A percentile compares a stretch with the other conserved stretches of the same genome.
Conservation (phyloP, 2,888 invertebrate genomes). For the Silvanus unidentatus region DNA sequence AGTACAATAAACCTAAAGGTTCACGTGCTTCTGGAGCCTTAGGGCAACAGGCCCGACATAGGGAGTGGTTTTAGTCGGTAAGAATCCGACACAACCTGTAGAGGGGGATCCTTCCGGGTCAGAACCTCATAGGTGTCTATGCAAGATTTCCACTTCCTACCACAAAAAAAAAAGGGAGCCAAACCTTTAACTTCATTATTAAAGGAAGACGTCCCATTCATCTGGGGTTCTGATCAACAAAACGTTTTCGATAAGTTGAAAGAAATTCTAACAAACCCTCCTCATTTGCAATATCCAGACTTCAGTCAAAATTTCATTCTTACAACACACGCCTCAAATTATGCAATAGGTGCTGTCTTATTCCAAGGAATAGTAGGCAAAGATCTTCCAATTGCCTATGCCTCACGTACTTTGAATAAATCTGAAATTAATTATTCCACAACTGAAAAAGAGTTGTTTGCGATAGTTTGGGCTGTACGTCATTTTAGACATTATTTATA, state of each 20-base stretch:
- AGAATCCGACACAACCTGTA: no score
- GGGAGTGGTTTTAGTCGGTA: no score
- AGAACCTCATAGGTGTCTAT: no score
- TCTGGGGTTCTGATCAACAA: conserved; percentile 7
- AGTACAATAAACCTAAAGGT: no score
- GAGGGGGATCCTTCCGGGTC: no score
- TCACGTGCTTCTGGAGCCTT: no score
- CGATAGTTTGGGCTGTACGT: conserved; percentile 19
- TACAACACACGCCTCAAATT: conserved; percentile 30
- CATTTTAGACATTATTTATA: no score
- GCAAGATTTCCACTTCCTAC: no score
- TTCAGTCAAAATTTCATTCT: conserved; percentile 22
- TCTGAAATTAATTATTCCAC: conserved; percentile 32
- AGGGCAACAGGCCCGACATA: no score
- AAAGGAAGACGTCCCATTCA: conserved; percentile 21
- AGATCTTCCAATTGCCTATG: conserved; percentile 32
- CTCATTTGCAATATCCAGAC: conserved; percentile 5
- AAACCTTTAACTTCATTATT: conserved; percentile 30
- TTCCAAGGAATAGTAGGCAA: conserved; percentile 23
- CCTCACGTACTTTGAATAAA: conserved; percentile 27
- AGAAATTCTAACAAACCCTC: neutral
- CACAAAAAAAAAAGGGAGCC: no score
- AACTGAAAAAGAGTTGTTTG: conserved; percentile 33
- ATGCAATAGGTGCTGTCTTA: conserved; percentile 29
- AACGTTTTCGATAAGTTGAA: conserved; percentile 2